Base-by-base conservation (phyloP, 2,888 invertebrate genomes). In the Agrochola circellaris region DNA sequence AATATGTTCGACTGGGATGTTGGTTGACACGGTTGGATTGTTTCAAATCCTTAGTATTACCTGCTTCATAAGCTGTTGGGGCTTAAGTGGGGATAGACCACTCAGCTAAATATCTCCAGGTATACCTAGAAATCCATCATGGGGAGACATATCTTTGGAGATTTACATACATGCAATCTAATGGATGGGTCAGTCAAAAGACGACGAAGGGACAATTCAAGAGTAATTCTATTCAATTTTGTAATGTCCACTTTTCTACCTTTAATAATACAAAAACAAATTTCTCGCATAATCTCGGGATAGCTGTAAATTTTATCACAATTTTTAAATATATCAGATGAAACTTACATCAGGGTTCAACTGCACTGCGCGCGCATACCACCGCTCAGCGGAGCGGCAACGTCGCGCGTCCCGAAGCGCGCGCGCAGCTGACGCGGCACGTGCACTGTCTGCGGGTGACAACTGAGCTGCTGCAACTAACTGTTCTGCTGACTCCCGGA, bases 401-500 rank as follows among this genome's bases (percentile, higher is more conserved):
- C 98, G 97, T 75, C 98, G 98, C 34, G 98, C 98, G 91, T 99
- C 98, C 69, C 99, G 97, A 87, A 99, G 97, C 0, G 99, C 98
- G 48, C 99, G 98, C 56, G 99, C 99, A 26, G 99, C 98, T 54
- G 98, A 98, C 82, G 99, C 98, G 42, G 98, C 98, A 66, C 99
- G 97, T 82, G 98, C 98, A 93, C 99, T 98, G 93, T 99, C 98
- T 56, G 97, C 96, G 0, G 98, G 98, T 67, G 98, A 97, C 77
- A 99, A 95, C 88, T 98, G 97, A 0, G 99, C 98, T 0, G 99
- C 99, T 77, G 97, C 97, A 72, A 98, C 97, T 90, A 98, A 98
- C 91, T 98, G 98, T 75, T 97, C 97, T 0, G 99, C 98, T 11
- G 99, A 98, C 91, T 99, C 99, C 58, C 97, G 97, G 91, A 98